Conservation (phyloP, 2,797 vertebrate genomes). For the Phrynocephalus guinanensis region DNA sequence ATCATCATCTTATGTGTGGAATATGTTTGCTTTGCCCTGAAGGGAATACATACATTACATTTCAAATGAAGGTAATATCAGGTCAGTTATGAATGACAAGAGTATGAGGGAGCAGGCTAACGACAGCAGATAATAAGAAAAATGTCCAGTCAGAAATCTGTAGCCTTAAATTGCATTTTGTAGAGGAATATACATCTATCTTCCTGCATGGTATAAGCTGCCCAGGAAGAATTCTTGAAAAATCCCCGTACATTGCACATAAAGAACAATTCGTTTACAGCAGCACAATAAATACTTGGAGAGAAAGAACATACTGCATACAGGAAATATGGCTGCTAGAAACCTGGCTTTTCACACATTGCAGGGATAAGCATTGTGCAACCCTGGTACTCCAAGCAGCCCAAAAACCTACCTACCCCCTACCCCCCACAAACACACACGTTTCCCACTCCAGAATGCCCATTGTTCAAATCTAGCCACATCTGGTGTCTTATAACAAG, state of each 20-base stretch:
- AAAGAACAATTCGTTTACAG: neutral
- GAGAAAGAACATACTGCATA: neutral
- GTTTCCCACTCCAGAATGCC: no score
- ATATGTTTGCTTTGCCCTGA: neutral
- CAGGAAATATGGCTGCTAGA: neutral
- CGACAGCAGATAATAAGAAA: neutral
- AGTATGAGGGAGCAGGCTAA: neutral
- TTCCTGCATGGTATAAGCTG: conserved; percentile 5
- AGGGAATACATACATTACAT: neutral
- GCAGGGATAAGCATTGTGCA: neutral
- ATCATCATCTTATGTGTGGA: neutral
- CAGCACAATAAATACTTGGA: neutral
- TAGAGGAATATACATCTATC: neutral
- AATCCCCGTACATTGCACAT: neutral
- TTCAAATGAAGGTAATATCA: neutral
- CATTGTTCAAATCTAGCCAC: no score
- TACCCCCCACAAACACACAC: no score
- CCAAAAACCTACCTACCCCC: no score
- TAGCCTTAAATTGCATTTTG: neutral
- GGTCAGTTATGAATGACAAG: neutral
- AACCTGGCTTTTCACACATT: neutral
- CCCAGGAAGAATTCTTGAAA: neutral
- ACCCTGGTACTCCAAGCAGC: no score
- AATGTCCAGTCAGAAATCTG: neutral
- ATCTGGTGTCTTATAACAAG: no score